Evolutionary conservation across 1,140 invertebrate genomes (phyloP).

Genomic region (Teleogryllus occipitalis): DNA sequence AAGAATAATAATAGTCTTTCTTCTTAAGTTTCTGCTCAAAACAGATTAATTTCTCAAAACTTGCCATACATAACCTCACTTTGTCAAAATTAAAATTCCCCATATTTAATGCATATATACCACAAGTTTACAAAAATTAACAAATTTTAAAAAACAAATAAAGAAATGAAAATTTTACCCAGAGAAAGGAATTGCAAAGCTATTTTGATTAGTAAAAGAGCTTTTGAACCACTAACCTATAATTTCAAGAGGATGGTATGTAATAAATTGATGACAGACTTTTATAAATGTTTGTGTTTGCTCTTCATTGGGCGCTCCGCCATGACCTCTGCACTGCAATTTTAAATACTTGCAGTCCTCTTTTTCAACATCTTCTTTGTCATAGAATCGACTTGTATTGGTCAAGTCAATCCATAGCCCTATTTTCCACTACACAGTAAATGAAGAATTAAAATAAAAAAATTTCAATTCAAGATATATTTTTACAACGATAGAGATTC

Average conservation of each 20-base stretch:
- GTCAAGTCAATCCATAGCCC: slow-evolving; percentile 96
- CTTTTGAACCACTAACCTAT: slow-evolving; percentile 45
- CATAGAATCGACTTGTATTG: slow-evolving; percentile 89
- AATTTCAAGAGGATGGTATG: slow-evolving; percentile 65
- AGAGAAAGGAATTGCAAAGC: background rate
- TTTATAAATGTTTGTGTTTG: slow-evolving; percentile 71
- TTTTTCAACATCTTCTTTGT: slow-evolving; percentile 65
- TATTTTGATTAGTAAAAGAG: background rate
- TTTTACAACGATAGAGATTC: background rate
- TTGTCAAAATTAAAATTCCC: background rate
- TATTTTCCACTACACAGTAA: slow-evolving; percentile 57
- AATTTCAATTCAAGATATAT: background rate
- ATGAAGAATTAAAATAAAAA: too few species aligned
- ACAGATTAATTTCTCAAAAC: background rate
- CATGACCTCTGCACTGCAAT: slow-evolving; percentile 77
- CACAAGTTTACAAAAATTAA: background rate
- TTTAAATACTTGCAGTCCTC: slow-evolving; percentile 74
- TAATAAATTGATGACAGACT: slow-evolving; percentile 68
- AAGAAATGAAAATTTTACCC: background rate
- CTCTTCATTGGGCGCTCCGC: slow-evolving; percentile 64
- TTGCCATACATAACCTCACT: background rate
- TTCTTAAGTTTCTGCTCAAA: background rate
- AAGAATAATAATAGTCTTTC: background rate
- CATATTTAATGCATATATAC: too few species aligned
- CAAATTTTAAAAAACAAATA: background rate